Percentiles rank a stretch among this genome's conserved stretches.
Conservation (phyloP, 53 echinoderm and acorn worm species). For the Patiria pectinifera region DNA sequence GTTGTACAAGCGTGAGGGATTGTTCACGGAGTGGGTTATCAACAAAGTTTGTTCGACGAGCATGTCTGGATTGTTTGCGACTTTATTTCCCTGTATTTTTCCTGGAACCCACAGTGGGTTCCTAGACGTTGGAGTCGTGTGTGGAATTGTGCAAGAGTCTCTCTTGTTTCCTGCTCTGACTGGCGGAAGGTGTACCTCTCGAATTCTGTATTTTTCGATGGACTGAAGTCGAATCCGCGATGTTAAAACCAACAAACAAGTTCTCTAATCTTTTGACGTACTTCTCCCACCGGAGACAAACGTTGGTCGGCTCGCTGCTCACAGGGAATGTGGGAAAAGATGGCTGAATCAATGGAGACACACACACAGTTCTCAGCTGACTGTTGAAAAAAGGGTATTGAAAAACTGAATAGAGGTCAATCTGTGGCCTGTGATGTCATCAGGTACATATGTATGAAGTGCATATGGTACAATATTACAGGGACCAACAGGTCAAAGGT, state of each 20-base stretch:
- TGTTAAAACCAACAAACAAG: conserved; percentile 53
- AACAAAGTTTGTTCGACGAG: conserved; percentile 36
- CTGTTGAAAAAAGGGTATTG: not conserved
- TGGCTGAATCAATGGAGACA: conserved; percentile 21
- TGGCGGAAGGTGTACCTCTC: conserved; percentile 24
- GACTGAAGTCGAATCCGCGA: conserved; percentile 24
- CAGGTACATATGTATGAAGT: not conserved
- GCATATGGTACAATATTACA: conserved; percentile 7
- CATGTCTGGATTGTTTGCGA: conserved; percentile 39
- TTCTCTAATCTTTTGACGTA: conserved; percentile 65
- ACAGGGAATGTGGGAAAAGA: conserved; percentile 23
- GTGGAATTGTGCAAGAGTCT: conserved; percentile 27
- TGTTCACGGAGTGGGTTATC: conserved; percentile 1
- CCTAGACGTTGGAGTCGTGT: conserved; percentile 34
- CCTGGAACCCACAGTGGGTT: conserved; percentile 27
- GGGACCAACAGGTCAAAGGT: too few species aligned
- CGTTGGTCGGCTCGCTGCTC: conserved; percentile 13
- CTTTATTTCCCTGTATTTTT: conserved; percentile 9
- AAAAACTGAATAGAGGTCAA: not conserved
- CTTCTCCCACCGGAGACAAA: conserved; percentile 42
- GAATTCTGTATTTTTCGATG: not conserved
- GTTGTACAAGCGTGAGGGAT: conserved; percentile 19
- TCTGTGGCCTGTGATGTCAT: not conserved
- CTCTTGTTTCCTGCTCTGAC: not conserved
- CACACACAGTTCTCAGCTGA: not conserved